These are phyloP conservation scores for Platypus cylindrus DNA, from an alignment of 2,888 invertebrate genomes.

Conservation along the genomic window DNA sequence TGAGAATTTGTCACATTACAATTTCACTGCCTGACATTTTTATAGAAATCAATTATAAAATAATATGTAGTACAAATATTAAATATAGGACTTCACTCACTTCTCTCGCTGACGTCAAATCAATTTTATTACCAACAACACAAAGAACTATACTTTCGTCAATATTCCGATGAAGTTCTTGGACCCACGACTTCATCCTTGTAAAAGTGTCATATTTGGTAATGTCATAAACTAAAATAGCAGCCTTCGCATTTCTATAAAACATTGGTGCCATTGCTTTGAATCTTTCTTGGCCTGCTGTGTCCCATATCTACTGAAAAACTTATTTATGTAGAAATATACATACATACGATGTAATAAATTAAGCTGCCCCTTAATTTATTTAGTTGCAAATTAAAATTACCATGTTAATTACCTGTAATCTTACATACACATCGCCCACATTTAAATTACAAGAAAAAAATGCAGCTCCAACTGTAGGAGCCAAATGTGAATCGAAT, in stretches of 20 bases:
- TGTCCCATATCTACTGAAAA: conserved; percentile 65
- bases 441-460: conserved; percentile 73
- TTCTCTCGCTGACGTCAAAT: conserved; percentile 51
- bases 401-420: too few species aligned
- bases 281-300: conserved; percentile 79
- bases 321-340: not conserved
- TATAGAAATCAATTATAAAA: not conserved
- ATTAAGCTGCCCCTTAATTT: too few species aligned
- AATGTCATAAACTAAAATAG: conserved; percentile 77
- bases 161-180: conserved; percentile 64
- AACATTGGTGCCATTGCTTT: conserved; percentile 92
- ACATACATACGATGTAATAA: too few species aligned
- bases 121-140: conserved; percentile 77
- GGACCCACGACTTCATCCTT: conserved; percentile 77
- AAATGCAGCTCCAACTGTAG: conserved; percentile 84
- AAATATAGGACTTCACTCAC: too few species aligned
- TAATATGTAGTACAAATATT: not conserved
- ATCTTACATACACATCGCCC: conserved; percentile 55
- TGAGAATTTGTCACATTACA: too few species aligned
- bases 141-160: conserved; percentile 67
- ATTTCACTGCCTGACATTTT: not conserved
- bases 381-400: too few species aligned
- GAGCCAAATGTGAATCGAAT: conserved; percentile 60
- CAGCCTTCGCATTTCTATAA: conserved; percentile 83
- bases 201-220: conserved; percentile 61